Percentiles rank a stretch among this genome's conserved stretches.
These are phyloP conservation scores for Ophioninae sp. DNA, from an alignment of 2,888 invertebrate species.

Conservation along the genomic window DNA sequence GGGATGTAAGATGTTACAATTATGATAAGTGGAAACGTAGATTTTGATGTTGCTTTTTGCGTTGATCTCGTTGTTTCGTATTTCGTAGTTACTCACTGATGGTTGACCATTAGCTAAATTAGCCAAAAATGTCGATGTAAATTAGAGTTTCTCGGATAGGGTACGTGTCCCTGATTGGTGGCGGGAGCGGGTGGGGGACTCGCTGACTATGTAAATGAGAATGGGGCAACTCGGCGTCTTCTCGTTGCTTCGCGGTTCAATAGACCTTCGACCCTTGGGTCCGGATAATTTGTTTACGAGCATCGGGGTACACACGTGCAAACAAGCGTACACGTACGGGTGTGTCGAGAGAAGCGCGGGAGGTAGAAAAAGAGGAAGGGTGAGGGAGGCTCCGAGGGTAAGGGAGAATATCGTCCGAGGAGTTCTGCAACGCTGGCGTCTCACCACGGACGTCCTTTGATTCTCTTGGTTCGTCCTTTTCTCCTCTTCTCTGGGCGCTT, in stretches of 20 bases:
- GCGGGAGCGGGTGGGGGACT: slow-evolving; percentile 75
- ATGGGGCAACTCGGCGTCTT: slow-evolving; percentile 76
- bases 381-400: slow-evolving; percentile 59
- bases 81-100: no score
- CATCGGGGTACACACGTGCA: slow-evolving; percentile 75
- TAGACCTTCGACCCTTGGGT: slow-evolving; percentile 81
- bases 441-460: slow-evolving; percentile 50
- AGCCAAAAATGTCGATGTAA: no score
- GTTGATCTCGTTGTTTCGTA: no score
- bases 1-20: no score
- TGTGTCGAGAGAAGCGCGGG: slow-evolving; percentile 54
- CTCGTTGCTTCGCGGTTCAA: slow-evolving; percentile 80
- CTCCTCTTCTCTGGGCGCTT: slow-evolving; percentile 10
- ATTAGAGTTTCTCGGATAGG: neutral
- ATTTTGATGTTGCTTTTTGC: no score
- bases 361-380: slow-evolving; percentile 72
- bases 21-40: no score
- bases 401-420: slow-evolving; percentile 33
- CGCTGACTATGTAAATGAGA: slow-evolving; percentile 80
- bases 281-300: slow-evolving; percentile 81
- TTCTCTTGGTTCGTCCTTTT: slow-evolving; percentile 41
- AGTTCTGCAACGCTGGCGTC: slow-evolving; percentile 41
- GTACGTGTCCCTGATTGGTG: slow-evolving; percentile 56
- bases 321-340: slow-evolving; percentile 56
- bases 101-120: no score